phyloP scores from a whole-genome alignment of 1,140 invertebrate genomes.

The Lycorma delicatula region DNA sequence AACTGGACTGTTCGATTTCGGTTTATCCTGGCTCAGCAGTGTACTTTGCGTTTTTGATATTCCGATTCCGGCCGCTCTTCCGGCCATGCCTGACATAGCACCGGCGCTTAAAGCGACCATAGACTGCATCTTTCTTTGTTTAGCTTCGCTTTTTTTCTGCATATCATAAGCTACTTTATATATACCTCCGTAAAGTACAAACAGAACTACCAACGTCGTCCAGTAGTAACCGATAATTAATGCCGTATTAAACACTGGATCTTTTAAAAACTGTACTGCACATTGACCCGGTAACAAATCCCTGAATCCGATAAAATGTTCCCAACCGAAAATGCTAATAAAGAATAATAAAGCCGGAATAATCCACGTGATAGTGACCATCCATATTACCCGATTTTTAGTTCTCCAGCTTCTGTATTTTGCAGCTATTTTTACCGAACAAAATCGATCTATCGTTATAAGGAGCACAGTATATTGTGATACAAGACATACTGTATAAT shows the following conservation, averaged over 20 bases:
- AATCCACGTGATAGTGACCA: constrained; percentile 96
- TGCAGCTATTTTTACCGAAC: constrained; percentile 97
- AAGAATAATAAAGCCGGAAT: constrained; percentile 95
- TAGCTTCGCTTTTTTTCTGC: constrained; percentile 94
- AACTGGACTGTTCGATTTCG: constrained; percentile 36
- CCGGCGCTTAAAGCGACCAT: constrained; percentile 83
- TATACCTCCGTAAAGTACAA: constrained; percentile 93
- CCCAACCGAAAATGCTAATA: constrained; percentile 98
- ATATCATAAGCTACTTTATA: constrained; percentile 97
- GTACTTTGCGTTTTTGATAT: constrained; percentile 68
- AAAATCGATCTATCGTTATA: constrained; percentile 97
- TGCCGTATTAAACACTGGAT: constrained; percentile 96
- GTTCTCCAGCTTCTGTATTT: constrained; percentile 96
- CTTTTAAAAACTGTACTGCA: constrained; percentile 95
- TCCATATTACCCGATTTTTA: constrained; percentile 82
- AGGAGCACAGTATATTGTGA: constrained; percentile 98
- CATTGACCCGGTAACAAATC: constrained; percentile 83
- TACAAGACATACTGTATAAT: constrained; percentile 97
- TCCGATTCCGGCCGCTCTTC: constrained; percentile 74
- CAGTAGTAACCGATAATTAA: constrained; percentile 97
- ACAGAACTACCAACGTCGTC: constrained; percentile 88
- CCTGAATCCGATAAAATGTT: constrained; percentile 88
- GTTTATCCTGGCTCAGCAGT: constrained; percentile 59
- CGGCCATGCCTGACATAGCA: constrained; percentile 81
- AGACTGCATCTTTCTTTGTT: constrained; percentile 88